Evolutionary conservation across 1,140 invertebrate genomes (phyloP).

Genomic region (Pseudachorutes palmiensis): DNA sequence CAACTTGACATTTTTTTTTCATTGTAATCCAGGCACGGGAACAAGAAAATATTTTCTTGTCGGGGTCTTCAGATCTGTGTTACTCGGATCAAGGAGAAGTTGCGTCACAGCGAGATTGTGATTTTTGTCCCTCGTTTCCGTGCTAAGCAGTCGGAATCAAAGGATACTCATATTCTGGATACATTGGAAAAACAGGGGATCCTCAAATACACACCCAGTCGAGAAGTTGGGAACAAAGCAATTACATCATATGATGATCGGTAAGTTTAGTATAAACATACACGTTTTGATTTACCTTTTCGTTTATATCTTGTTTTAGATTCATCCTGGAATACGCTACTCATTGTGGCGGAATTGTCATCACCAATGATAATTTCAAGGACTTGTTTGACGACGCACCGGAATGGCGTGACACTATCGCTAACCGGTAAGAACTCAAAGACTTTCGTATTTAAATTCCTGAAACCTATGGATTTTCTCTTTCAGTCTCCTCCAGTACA

Average conservation of each 20-base stretch:
- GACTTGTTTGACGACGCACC: constrained; percentile 78
- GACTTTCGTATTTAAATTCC: background rate
- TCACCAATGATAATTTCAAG: constrained; percentile 93
- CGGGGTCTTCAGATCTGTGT: constrained; percentile 87
- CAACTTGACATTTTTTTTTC: background rate
- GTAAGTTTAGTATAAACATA: constrained; percentile 47
- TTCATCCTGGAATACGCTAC: constrained; percentile 74
- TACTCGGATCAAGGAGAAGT: constrained; percentile 77
- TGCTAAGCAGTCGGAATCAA: constrained; percentile 71
- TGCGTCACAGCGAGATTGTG: constrained; percentile 76
- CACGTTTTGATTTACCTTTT: background rate
- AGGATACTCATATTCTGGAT: constrained; percentile 77
- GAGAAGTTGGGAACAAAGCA: constrained; percentile 75
- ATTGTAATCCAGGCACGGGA: constrained; percentile 50
- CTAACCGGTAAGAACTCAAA: constrained; percentile 52
- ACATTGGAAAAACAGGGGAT: constrained; percentile 81
- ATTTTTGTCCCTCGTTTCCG: constrained; percentile 96
- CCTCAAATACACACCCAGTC: constrained; percentile 90
- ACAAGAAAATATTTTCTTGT: constrained; percentile 89
- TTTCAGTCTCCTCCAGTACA: constrained; percentile 22
- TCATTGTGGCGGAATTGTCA: constrained; percentile 83
- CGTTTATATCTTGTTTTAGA: background rate
- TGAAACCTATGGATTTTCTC: background rate
- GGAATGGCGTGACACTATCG: constrained; percentile 77
- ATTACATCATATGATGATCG: constrained; percentile 94